Conservation (phyloP, 2,888 invertebrate species). For the Oscheius sp. region DNA sequence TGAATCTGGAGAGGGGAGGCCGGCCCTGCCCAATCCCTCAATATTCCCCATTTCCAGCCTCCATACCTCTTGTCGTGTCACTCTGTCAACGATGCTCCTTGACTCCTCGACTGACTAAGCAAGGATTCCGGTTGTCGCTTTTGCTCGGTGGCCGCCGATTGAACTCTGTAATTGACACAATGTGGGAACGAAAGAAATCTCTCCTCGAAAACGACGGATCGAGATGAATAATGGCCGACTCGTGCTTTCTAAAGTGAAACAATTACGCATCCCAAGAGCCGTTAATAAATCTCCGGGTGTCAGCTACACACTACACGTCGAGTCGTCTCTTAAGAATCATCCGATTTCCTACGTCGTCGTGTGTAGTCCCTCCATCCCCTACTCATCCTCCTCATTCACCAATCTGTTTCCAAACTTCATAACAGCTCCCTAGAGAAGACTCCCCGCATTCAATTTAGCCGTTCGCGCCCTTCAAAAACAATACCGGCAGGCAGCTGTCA, state of each 20-base stretch:
- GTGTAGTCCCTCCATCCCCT: not conserved
- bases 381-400: constrained; percentile 11
- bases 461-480: constrained; percentile 20
- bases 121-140: not conserved
- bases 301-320: not conserved
- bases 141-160: not conserved
- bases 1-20: not conserved
- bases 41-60: not conserved
- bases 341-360: constrained; percentile 2
- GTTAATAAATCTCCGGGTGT: constrained; percentile 24
- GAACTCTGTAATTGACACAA: constrained; percentile 14
- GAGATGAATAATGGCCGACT: constrained; percentile 23
- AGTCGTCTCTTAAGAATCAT: constrained; percentile 15
- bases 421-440: constrained; percentile 50
- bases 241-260: constrained; percentile 25
- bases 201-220: not conserved
- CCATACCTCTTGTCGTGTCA: constrained; percentile 2
- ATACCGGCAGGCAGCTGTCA: constrained; percentile 25
- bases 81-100: constrained; percentile 16
- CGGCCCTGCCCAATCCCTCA: not conserved
- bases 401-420: constrained; percentile 40
- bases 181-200: not conserved
- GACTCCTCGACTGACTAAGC: constrained; percentile 16
- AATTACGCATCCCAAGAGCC: constrained; percentile 27
- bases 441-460: constrained; percentile 52